These are phyloP conservation scores for Sebastes aleutianus DNA, from an alignment of 2,797 vertebrate species.

Conservation along the genomic window DNA sequence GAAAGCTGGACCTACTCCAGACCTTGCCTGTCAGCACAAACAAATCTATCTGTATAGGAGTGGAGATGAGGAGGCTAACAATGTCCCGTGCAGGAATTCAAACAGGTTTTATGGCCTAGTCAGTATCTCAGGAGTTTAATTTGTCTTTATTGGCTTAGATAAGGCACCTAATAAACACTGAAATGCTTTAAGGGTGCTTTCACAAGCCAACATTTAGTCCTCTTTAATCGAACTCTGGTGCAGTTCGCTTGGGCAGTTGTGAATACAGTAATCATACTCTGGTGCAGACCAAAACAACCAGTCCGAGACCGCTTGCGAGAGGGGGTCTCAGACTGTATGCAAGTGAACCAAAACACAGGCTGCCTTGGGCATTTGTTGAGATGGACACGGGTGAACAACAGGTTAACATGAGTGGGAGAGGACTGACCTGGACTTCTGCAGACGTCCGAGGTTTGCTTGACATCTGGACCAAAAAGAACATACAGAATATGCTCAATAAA, in stretches of 20 bases:
- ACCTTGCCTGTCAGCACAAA: neutral
- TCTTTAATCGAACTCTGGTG: neutral
- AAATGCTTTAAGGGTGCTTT: neutral
- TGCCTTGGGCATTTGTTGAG: no score
- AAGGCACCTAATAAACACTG: neutral
- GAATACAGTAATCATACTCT: neutral
- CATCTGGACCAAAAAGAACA: no score
- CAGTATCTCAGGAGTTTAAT: neutral
- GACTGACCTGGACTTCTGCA: no score
- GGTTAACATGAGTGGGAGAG: no score
- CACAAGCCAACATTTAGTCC: neutral
- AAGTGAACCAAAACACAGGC: no score
- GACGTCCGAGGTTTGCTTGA: no score
- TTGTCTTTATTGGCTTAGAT: neutral
- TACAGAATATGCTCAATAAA: no score
- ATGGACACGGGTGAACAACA: no score
- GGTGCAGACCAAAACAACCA: neutral
- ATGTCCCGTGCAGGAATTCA: neutral
- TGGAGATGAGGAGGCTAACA: neutral
- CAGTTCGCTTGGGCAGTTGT: neutral
- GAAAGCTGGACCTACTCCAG: neutral
- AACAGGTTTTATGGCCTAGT: neutral
- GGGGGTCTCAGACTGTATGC: no score
- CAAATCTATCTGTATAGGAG: neutral
- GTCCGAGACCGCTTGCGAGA: no score